Base-by-base conservation (phyloP, 2,888 invertebrate species). In the Acheta domesticus region DNA sequence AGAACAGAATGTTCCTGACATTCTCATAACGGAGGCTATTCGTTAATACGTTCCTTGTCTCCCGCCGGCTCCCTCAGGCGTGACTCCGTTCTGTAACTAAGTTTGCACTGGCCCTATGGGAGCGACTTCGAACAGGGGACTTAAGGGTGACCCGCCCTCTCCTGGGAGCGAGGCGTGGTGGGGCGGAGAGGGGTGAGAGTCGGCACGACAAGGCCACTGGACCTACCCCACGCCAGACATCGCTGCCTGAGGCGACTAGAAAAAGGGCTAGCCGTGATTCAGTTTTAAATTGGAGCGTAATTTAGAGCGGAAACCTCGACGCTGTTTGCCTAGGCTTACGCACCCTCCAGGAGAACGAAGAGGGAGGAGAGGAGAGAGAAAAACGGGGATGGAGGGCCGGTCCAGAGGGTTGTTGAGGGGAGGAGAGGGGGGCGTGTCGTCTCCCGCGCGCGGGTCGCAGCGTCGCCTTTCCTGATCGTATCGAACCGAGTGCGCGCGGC, bases 231-330 rank as follows among this genome's bases (percentile, higher is more conserved):
- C 36, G 36, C 36, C 1, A 8, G 36, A 8, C 36, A 36, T 8
- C 8, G 36, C 36, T 36, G 36, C 36, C 36, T 36, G 36, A 36
- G n/a, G 16, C n/a, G 62, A 62, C 62, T 62, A 62, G 62, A 62
- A 62, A 62, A 62, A 14, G 62, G 8, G n/a, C 62, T 62, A 62
- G 16, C 16, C 62, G 62, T 62, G 62, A 62, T 62, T 62, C 62
- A 62, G 62, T 62, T 62, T 62, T 62, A 62, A 62, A 62, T 62
- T 62, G 16, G 62, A 62, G 16, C 62, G 62, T 62, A 62, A 62
- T 62, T 62, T 62, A 19, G 16, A 62, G 62, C 62, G 62, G 62
- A 62, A 62, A 62, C 62, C 62, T 62, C 62, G 62, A n/a, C 62
- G n/a, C 62, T 62, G 62, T 62, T 62, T 62, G 62, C 62, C 14